These are phyloP conservation scores for Lucilia cuprina DNA, from an alignment of 1,140 invertebrate genomes.

Conservation along the genomic window DNA sequence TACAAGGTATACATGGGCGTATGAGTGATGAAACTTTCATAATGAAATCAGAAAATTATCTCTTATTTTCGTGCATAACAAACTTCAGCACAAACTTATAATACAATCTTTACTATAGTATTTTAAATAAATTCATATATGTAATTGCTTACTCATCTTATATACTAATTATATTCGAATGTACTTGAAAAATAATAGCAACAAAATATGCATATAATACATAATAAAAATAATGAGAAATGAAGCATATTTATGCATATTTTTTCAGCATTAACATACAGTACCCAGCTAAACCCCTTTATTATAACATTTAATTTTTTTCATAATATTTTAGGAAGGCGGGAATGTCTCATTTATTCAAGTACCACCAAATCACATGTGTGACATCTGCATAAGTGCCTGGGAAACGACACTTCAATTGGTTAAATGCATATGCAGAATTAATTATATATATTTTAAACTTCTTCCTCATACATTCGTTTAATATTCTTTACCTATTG, in stretches of 20 bases:
- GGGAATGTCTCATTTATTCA: constrained; percentile 29
- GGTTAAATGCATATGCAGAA: constrained; percentile 12
- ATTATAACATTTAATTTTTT: background rate
- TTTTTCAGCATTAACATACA: background rate
- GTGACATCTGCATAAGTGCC: constrained; percentile 32
- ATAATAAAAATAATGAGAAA: background rate
- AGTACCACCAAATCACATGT: constrained; percentile 30
- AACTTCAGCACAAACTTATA: no score
- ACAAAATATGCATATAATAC: background rate
- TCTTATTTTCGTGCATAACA: no score
- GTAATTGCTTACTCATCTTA: background rate
- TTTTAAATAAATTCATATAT: no score
- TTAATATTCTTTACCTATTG: background rate
- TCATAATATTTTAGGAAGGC: background rate
- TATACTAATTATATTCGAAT: background rate
- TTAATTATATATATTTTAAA: constrained; percentile 5
- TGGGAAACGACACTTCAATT: constrained; percentile 14
- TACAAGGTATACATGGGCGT: no score
- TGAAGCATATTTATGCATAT: background rate
- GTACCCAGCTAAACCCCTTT: no score
- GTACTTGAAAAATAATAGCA: background rate
- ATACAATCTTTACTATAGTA: no score
- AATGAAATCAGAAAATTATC: no score
- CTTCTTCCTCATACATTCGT: background rate
- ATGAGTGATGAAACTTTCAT: no score